phyloP scores from a whole-genome alignment of 2,113 vertebrate genomes.

The Silurus glanis region DNA sequence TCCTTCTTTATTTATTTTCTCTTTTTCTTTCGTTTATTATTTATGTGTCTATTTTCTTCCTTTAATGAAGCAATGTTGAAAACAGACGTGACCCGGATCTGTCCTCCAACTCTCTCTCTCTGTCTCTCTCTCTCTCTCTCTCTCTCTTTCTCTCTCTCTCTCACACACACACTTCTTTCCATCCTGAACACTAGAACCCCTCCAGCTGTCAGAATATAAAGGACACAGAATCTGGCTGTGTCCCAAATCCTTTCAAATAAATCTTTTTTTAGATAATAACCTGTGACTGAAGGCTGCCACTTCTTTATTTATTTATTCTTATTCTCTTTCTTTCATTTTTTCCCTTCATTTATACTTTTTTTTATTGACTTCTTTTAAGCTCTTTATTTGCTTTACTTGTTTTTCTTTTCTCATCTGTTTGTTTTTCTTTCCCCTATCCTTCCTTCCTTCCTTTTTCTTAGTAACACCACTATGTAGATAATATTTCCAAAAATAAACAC shows the following conservation, averaged over 20 bases:
- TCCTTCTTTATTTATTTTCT: constrained; percentile 18
- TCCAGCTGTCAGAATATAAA: not conserved
- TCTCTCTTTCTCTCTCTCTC: not conserved
- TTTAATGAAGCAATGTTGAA: constrained; percentile 46
- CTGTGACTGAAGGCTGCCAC: not conserved
- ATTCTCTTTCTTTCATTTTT: not conserved
- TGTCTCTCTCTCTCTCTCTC: not conserved
- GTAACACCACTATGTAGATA: no score
- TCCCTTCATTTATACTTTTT: not conserved
- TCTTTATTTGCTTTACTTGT: not conserved
- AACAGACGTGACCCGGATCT: constrained; percentile 63
- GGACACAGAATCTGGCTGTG: not conserved
- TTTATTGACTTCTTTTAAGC: not conserved
- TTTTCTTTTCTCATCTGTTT: not conserved
- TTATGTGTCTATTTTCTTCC: constrained; percentile 19
- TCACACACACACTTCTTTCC: not conserved
- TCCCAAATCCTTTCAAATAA: not conserved
- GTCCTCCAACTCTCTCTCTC: constrained; percentile 38
- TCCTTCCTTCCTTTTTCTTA: not conserved
- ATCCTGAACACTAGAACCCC: not conserved
- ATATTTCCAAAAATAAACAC: no score
- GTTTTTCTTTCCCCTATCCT: not conserved
- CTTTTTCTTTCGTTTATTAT: constrained; percentile 16
- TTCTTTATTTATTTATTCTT: not conserved
- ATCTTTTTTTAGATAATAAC: not conserved